Conservation (phyloP, 2,888 invertebrate genomes). For the Tromatobia lineatoria region DNA sequence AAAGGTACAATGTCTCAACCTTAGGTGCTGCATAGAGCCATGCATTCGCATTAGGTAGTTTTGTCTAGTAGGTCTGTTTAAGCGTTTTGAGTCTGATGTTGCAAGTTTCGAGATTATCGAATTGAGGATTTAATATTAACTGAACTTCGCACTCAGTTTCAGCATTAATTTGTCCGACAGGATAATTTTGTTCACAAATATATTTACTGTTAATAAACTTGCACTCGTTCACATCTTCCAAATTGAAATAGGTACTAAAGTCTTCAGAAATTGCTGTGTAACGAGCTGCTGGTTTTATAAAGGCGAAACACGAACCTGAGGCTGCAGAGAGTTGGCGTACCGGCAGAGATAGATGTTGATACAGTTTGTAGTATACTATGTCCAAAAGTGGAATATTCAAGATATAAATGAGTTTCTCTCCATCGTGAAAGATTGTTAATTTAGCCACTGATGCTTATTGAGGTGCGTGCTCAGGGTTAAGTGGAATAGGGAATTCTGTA, state of each 20-base stretch:
- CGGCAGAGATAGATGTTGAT: conserved; percentile 11
- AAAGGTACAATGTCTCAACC: not conserved
- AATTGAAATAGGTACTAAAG: conserved; percentile 32
- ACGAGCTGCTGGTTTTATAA: conserved; percentile 25
- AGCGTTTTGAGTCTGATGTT: conserved; percentile 27
- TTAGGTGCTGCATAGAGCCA: conserved; percentile 38
- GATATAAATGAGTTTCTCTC: conserved; percentile 21
- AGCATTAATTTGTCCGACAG: conserved; percentile 10
- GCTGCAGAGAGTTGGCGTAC: not conserved
- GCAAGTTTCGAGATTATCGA: conserved; percentile 21
- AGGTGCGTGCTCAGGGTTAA: not conserved
- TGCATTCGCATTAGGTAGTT: conserved; percentile 19
- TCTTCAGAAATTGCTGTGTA: conserved; percentile 38
- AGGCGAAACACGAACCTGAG: conserved; percentile 11
- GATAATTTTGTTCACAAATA: conserved; percentile 22
- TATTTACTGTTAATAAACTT: not conserved
- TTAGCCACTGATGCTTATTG: not conserved
- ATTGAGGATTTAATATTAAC: conserved; percentile 30
- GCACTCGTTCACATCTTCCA: not conserved
- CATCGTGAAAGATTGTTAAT: conserved; percentile 3
- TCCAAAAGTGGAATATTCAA: conserved; percentile 26
- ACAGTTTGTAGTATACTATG: not conserved
- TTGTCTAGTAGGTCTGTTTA: conserved; percentile 15
- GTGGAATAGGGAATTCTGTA: not conserved
- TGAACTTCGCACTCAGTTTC: conserved; percentile 36